Base-by-base conservation (phyloP, 2,888 invertebrate species). In the Callimorpha dominula region DNA sequence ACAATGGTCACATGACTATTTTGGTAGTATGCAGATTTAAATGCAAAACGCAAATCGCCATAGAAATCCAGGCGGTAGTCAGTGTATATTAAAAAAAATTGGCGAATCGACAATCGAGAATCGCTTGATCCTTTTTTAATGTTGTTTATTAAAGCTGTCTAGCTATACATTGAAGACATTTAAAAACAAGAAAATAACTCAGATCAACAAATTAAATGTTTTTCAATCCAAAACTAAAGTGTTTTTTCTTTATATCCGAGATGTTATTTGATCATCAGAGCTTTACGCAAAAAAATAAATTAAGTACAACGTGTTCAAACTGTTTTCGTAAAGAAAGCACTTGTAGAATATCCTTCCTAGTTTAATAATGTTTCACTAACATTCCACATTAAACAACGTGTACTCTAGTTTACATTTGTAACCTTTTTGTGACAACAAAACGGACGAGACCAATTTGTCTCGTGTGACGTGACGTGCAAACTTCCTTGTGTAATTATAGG, bases 401-500 rank as follows among this genome's bases (percentile, higher is more conserved):
- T 31, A 15, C 66, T 4, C 57, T 14, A 71, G 65, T 50, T 49
- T 54, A 60, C 40, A 68, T 49, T 65, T 57, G 46, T 31, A 73
- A 57, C 62, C 73, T 75, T 74, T 72, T 68, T 68, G 70, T 70
- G 52, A 72, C 63, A 65, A 72, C 62, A 71, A 70, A 80, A 75
- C 75, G 68, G 68, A 75, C 72, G 68, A 62, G 64, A 77, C 70
- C 75, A 76, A 76, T 81, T 80, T 78, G 74, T 81, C 74, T 75
- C 57, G 54, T 54, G 72, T 62, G 70, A 75, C 68, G 49, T 68
- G 60, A 57, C 76, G 71, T 74, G 79, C 63, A 75, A 57, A 73
- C 63, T 69, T 75, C 75, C 78, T 73, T 72, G 70, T 65, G 70
- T 76, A 81, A 82, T 84, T 81, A 73, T 75, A 68, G 77, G 71